Evolutionary conservation across 1,140 invertebrate species (phyloP).

Genomic region (Armadillidium nasatum): DNA sequence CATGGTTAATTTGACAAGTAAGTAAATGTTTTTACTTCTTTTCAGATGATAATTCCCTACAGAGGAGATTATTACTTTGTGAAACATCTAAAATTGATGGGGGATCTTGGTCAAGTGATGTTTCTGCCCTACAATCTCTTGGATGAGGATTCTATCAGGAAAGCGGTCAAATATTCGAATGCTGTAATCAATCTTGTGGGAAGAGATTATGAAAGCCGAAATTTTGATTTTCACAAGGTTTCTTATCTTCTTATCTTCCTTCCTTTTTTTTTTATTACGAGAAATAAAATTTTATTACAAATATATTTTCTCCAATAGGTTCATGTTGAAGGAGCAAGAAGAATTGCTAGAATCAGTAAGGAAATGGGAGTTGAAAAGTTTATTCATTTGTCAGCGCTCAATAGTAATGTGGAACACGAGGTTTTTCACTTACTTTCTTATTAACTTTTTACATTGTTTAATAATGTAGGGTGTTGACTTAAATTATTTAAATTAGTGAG

Average conservation of each 20-base stretch:
- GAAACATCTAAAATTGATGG: slow-evolving; percentile 70
- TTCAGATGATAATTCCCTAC: slow-evolving; percentile 84
- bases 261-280: background rate
- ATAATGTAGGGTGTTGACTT: background rate
- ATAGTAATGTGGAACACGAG: slow-evolving; percentile 61
- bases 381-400: slow-evolving; percentile 77
- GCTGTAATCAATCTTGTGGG: slow-evolving; percentile 95
- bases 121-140: slow-evolving; percentile 78
- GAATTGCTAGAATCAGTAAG: slow-evolving; percentile 67
- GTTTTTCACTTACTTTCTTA: slow-evolving; percentile 48
- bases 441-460: slow-evolving; percentile 6
- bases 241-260: slow-evolving; percentile 63
- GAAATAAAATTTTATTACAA: background rate
- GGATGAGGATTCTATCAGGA: slow-evolving; percentile 83
- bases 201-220: slow-evolving; percentile 83
- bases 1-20: too few species aligned
- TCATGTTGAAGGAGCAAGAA: slow-evolving; percentile 62
- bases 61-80: slow-evolving; percentile 77
- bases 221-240: slow-evolving; percentile 71
- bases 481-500: background rate
- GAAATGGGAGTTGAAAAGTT: slow-evolving; percentile 75
- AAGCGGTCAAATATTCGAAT: slow-evolving; percentile 89
- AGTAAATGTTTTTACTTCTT: background rate
- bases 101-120: slow-evolving; percentile 93
- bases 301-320: slow-evolving; percentile 23